Evolutionary conservation across 2,888 invertebrate species (phyloP).

Genomic region (Epistrophella euchroma): DNA sequence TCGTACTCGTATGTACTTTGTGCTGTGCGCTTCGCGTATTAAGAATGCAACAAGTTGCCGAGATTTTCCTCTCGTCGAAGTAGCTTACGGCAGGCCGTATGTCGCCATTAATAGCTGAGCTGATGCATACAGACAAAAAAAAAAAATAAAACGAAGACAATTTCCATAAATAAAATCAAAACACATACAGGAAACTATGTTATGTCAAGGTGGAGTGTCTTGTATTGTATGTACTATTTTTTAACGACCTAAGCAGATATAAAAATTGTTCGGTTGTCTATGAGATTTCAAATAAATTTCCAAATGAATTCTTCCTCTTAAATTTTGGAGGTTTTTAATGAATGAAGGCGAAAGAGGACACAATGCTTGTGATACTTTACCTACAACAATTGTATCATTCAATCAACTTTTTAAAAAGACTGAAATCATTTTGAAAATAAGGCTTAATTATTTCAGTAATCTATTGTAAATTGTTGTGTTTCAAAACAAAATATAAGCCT

Average conservation of each 20-base stretch:
- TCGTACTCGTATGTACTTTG: neutral
- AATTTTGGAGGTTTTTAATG: neutral
- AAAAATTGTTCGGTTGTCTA: neutral
- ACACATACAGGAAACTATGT: constrained; percentile 27
- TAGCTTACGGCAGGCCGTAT: constrained; percentile 64
- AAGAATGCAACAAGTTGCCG: constrained; percentile 62
- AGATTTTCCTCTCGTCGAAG: constrained; percentile 51
- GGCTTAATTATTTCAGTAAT: too few species aligned
- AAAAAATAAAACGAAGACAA: constrained; percentile 26
- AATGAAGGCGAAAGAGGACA: too few species aligned
- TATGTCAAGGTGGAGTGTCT: neutral
- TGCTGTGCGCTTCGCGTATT: neutral
- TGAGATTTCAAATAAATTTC: neutral
- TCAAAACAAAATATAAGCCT: too few species aligned
- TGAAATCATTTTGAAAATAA: too few species aligned
- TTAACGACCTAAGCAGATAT: constrained; percentile 9
- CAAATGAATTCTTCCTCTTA: neutral
- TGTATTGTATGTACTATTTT: constrained; percentile 5
- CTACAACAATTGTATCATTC: too few species aligned
- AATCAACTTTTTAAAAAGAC: too few species aligned
- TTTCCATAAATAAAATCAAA: constrained; percentile 34
- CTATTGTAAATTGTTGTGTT: too few species aligned
- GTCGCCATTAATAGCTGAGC: constrained; percentile 53
- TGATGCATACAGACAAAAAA: neutral
- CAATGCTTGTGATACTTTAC: too few species aligned